phyloP scores from a whole-genome alignment of 2,113 vertebrate species.

The Melanerpes aurifrons region DNA sequence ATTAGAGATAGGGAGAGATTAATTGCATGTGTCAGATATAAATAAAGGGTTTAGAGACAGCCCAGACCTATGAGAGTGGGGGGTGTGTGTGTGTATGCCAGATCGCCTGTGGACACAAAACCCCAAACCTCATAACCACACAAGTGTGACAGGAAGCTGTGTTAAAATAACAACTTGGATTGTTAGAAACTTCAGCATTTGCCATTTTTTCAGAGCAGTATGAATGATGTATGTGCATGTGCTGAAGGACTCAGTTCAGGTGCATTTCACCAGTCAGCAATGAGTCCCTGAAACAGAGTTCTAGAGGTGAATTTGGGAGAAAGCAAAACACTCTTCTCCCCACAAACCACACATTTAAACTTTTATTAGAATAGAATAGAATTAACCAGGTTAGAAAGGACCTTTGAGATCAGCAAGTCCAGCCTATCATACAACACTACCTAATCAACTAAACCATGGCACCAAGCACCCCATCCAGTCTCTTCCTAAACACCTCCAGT shows the following conservation, averaged over 20 bases:
- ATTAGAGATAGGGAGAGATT: slow-evolving; percentile 54
- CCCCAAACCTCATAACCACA: neutral
- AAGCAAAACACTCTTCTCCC: neutral
- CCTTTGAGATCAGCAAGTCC: too few species aligned
- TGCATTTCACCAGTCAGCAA: neutral
- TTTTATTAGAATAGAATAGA: neutral
- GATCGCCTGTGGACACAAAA: neutral
- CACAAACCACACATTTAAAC: neutral
- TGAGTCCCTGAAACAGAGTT: neutral
- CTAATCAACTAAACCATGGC: too few species aligned
- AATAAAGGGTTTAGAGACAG: slow-evolving; percentile 40
- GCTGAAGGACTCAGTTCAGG: rapidly evolving
- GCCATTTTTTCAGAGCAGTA: neutral
- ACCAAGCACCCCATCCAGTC: too few species aligned
- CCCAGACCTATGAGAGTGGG: neutral
- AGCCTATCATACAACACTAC: too few species aligned
- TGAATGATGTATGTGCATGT: neutral
- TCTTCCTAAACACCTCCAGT: too few species aligned
- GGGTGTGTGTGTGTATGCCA: neutral
- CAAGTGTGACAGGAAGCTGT: neutral
- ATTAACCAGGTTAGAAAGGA: too few species aligned
- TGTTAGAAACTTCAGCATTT: neutral
- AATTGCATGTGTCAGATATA: slow-evolving; percentile 43
- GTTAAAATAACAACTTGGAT: neutral
- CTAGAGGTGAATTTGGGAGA: neutral